phyloP scores from a whole-genome alignment of 2,797 vertebrate genomes.

The Alosa sapidissima region DNA sequence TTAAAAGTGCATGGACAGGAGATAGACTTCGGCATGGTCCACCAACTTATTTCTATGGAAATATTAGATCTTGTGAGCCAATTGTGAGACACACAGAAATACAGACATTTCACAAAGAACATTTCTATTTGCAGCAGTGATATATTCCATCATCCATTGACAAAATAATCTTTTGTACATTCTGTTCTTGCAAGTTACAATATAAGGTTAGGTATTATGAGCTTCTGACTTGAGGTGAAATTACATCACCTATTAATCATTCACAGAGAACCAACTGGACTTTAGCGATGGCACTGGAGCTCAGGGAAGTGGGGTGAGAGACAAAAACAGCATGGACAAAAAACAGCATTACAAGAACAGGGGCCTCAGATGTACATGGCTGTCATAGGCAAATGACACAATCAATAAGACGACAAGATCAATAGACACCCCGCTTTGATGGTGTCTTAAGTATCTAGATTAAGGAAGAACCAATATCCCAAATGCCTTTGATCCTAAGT shows the following conservation, averaged over 20 bases:
- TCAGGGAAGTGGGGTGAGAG: background rate
- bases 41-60: background rate
- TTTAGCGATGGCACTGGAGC: background rate
- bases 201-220: background rate
- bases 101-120: background rate
- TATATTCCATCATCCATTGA: background rate
- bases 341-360: background rate
- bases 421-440: background rate
- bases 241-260: background rate
- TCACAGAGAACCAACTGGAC: background rate
- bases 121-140: background rate
- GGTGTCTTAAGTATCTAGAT: constrained; percentile 10
- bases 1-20: background rate
- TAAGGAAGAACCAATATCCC: constrained; percentile 1
- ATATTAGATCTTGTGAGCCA: background rate
- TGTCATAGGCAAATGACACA: constrained; percentile 9
- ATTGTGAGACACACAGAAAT: background rate
- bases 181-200: background rate
- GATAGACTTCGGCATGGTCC: background rate
- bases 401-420: background rate
- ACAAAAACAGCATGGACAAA: background rate
- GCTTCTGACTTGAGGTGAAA: background rate
- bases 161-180: background rate
- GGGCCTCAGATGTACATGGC: background rate
- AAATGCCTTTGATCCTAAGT: background rate